phyloP scores from a whole-genome alignment of 2,888 invertebrate genomes.

The Bruchidius siliquastri region DNA sequence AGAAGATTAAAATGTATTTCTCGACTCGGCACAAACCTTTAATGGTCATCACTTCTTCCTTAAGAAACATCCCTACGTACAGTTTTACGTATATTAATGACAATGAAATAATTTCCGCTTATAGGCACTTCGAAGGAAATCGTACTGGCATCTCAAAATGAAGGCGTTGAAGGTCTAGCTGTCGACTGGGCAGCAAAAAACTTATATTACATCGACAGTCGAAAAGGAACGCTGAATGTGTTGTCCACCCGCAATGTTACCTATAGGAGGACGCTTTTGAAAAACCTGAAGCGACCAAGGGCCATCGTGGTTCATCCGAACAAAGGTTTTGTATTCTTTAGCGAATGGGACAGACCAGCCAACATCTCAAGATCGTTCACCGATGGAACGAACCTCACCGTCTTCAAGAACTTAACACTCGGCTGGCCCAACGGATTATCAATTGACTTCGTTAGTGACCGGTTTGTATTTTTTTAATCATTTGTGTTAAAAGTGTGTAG shows the following conservation, averaged over 20 bases:
- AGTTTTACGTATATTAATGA: too few species aligned
- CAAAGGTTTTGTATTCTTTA: slow-evolving; percentile 89
- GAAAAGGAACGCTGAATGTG: slow-evolving; percentile 91
- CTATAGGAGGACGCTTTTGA: slow-evolving; percentile 75
- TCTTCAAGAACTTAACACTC: slow-evolving; percentile 85
- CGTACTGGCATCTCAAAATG: slow-evolving; percentile 91
- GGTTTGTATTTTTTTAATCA: slow-evolving; percentile 38
- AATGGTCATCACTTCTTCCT: too few species aligned
- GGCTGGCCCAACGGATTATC: slow-evolving; percentile 98
- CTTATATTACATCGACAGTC: slow-evolving; percentile 90
- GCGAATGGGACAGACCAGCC: slow-evolving; percentile 94
- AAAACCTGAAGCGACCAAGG: slow-evolving; percentile 85
- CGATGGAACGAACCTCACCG: slow-evolving; percentile 81
- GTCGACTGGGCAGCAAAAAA: slow-evolving; percentile 96
- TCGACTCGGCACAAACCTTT: too few species aligned
- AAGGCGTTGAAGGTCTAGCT: slow-evolving; percentile 93
- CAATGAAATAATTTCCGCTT: not conserved
- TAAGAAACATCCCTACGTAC: too few species aligned
- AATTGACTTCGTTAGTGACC: slow-evolving; percentile 81
- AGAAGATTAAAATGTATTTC: too few species aligned
- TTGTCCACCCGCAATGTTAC: slow-evolving; percentile 82
- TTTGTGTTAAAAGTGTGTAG: too few species aligned
- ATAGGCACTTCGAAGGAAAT: slow-evolving; percentile 71
- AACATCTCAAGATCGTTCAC: slow-evolving; percentile 90
- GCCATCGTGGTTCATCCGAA: slow-evolving; percentile 97